Conservation (phyloP, 2,888 invertebrate species). For the Myopa tessellatipennis region DNA sequence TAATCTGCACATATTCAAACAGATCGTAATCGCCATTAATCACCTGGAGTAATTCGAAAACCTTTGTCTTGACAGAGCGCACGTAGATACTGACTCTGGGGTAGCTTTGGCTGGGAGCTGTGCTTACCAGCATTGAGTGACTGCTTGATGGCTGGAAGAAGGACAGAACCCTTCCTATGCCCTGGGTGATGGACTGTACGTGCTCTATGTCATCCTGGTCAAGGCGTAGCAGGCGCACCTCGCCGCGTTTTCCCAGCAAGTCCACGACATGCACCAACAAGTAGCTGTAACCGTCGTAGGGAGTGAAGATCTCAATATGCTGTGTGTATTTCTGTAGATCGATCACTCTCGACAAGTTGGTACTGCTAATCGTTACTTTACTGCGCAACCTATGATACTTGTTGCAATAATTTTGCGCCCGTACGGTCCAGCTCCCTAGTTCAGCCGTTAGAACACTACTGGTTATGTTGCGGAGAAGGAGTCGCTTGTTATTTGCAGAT, state of each 20-base stretch:
- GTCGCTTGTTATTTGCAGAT: constrained; percentile 26
- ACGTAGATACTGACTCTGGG: constrained; percentile 56
- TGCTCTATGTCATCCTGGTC: constrained; percentile 51
- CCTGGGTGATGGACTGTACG: constrained; percentile 58
- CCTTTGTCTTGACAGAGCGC: constrained; percentile 43
- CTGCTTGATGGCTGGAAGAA: constrained; percentile 46
- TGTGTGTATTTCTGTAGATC: constrained; percentile 56
- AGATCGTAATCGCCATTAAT: constrained; percentile 62
- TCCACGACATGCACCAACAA: constrained; percentile 55
- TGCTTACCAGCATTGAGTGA: constrained; percentile 49
- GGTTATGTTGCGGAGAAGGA: constrained; percentile 52
- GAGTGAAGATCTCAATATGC: constrained; percentile 44
- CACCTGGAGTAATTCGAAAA: constrained; percentile 56
- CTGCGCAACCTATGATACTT: constrained; percentile 51
- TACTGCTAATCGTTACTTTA: constrained; percentile 54
- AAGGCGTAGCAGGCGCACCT: constrained; percentile 59
- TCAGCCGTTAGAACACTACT: constrained; percentile 45
- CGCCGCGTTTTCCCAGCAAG: constrained; percentile 50
- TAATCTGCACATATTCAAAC: constrained; percentile 50
- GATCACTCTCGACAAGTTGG: constrained; percentile 51
- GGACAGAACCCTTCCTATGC: constrained; percentile 55
- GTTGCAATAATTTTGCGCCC: constrained; percentile 57
- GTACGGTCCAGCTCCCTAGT: constrained; percentile 47
- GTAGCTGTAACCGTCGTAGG: constrained; percentile 38
- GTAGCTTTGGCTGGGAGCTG: constrained; percentile 50